A percentile compares a stretch with the other conserved stretches of the same genome.
Conservation (phyloP, 2,797 vertebrate species). For the Argentina silus region DNA sequence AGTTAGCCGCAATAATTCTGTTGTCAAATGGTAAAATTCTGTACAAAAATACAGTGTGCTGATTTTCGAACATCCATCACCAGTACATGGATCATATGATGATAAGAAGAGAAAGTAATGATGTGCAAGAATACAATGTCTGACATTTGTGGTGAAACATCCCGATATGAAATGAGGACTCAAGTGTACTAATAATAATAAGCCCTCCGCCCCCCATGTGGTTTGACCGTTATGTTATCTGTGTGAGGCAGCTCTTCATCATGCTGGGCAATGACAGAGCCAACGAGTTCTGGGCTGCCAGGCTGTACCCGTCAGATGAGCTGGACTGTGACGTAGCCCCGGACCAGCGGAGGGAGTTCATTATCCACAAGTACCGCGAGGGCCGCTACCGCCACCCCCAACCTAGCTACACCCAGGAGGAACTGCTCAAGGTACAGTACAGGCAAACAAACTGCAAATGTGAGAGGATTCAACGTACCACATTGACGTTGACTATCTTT, state of each 20-base stretch:
- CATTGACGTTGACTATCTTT: too few species aligned
- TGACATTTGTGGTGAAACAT: too few species aligned
- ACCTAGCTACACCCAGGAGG: slow-evolving; percentile 82
- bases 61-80: too few species aligned
- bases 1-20: not conserved
- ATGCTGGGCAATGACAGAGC: slow-evolving; percentile 93
- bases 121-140: too few species aligned
- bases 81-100: too few species aligned
- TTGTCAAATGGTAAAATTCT: not conserved
- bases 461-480: not conserved
- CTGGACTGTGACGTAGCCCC: slow-evolving; percentile 79
- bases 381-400: slow-evolving; percentile 85
- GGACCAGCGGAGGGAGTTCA: slow-evolving; percentile 87
- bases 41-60: too few species aligned
- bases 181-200: not conserved
- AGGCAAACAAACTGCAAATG: not conserved
- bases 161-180: too few species aligned
- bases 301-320: slow-evolving; percentile 69
- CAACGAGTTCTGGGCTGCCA: slow-evolving; percentile 91
- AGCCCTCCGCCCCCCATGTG: too few species aligned
- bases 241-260: slow-evolving; percentile 87
- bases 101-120: too few species aligned
- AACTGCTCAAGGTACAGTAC: slow-evolving; percentile 87
- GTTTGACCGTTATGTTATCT: not conserved
- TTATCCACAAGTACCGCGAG: slow-evolving; percentile 87